Percentiles rank a stretch among this genome's conserved stretches.
phyloP scores from a whole-genome alignment of 2,113 vertebrate genomes.

The Stomatorhinus ivindoensis region DNA sequence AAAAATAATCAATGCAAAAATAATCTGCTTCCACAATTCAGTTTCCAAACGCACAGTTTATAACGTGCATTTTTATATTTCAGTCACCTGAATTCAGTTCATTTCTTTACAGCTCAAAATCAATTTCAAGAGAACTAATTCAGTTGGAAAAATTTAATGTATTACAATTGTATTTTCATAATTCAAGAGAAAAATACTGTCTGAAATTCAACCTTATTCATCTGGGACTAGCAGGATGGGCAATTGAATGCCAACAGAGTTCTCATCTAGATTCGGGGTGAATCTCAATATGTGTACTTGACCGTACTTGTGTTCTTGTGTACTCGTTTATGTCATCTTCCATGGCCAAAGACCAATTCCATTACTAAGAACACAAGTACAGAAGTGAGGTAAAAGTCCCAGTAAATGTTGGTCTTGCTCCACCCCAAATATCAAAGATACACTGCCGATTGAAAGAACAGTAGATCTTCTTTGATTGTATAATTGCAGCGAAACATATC shows the following conservation, averaged over 20 bases:
- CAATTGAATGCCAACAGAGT: not conserved
- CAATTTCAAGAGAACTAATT: not conserved
- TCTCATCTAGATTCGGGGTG: not conserved
- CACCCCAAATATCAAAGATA: too few species aligned
- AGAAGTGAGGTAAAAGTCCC: too few species aligned
- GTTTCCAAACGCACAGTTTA: not conserved
- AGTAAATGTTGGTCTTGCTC: too few species aligned
- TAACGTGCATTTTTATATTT: not conserved
- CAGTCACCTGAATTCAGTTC: too few species aligned
- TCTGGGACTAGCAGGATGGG: not conserved
- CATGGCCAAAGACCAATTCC: too few species aligned
- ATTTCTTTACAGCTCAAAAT: too few species aligned
- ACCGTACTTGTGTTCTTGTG: too few species aligned
- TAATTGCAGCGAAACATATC: not conserved
- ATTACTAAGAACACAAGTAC: too few species aligned
- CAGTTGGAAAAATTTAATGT: not conserved
- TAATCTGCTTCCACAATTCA: not conserved
- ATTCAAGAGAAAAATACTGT: not conserved
- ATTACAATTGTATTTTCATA: not conserved
- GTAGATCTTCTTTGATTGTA: not conserved
- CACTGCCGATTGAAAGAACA: not conserved
- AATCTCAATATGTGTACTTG: too few species aligned
- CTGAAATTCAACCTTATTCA: not conserved
- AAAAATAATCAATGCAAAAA: not conserved
- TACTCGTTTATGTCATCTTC: too few species aligned